Percentiles rank a stretch among this genome's conserved stretches.
These are phyloP conservation scores for Syngnathus floridae DNA, from an alignment of 2,113 vertebrate species.

Conservation along the genomic window DNA sequence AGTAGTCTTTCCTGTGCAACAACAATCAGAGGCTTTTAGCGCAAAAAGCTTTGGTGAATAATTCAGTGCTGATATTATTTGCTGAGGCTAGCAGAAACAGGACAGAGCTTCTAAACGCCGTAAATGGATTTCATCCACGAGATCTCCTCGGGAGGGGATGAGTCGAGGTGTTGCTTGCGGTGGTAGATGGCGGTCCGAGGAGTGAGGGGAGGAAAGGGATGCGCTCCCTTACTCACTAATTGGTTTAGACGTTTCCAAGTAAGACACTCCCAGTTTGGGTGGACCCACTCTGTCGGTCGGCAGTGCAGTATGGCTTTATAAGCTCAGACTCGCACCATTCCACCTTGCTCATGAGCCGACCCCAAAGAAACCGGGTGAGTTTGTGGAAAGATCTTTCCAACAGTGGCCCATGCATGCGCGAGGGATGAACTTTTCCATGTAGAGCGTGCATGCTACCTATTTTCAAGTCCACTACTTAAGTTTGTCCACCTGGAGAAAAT, in stretches of 20 bases:
- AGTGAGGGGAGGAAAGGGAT: slow-evolving; percentile 40
- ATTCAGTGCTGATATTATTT: slow-evolving; percentile 85
- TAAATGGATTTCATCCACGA: slow-evolving; percentile 82
- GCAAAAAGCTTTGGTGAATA: slow-evolving; percentile 82
- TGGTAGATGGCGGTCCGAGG: slow-evolving; percentile 38
- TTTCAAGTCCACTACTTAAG: slow-evolving; percentile 25
- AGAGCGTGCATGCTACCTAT: slow-evolving; percentile 54
- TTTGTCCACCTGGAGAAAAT: not conserved
- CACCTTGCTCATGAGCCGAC: slow-evolving; percentile 71
- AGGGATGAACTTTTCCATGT: not conserved
- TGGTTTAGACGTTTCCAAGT: slow-evolving; percentile 72
- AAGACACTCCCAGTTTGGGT: slow-evolving; percentile 85
- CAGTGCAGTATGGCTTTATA: slow-evolving; percentile 66
- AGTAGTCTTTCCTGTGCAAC: slow-evolving; percentile 67
- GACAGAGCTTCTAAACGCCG: slow-evolving; percentile 76
- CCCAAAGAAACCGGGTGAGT: slow-evolving; percentile 80
- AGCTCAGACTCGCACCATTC: slow-evolving; percentile 50
- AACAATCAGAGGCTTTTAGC: slow-evolving; percentile 82
- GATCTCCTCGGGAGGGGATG: slow-evolving; percentile 59
- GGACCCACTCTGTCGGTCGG: slow-evolving; percentile 52
- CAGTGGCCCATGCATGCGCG: slow-evolving; percentile 8
- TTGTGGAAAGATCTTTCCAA: slow-evolving; percentile 20
- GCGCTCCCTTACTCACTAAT: slow-evolving; percentile 69
- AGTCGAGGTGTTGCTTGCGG: slow-evolving; percentile 48
- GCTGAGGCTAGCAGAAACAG: slow-evolving; percentile 71